These are phyloP conservation scores for Myrmophylax atrothorax DNA, from an alignment of 2,113 vertebrate species.

Conservation along the genomic window DNA sequence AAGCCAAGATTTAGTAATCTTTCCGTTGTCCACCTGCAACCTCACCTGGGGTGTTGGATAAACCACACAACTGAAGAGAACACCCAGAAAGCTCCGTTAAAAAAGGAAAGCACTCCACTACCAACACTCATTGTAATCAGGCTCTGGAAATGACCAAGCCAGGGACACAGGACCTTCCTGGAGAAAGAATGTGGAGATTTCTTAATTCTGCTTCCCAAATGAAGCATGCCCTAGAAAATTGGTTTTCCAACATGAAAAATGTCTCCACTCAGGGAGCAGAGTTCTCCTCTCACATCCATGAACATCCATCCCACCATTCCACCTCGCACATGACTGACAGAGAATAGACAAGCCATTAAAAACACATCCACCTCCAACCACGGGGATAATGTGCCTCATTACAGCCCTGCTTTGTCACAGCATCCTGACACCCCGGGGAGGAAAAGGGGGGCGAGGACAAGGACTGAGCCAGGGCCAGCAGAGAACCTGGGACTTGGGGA, in stretches of 20 bases:
- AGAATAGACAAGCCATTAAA: slow-evolving; percentile 72
- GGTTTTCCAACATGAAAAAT: neutral
- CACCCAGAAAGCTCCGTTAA: neutral
- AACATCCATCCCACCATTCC: slow-evolving; percentile 43
- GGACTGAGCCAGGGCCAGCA: neutral
- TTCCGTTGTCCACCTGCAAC: neutral
- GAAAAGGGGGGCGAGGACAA: slow-evolving; percentile 47
- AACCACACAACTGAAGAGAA: neutral
- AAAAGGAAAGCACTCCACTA: neutral
- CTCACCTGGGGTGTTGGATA: neutral
- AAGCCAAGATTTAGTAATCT: neutral
- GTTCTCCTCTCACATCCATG: neutral
- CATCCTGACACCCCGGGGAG: slow-evolving; percentile 67
- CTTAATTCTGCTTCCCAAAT: neutral
- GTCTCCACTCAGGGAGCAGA: neutral
- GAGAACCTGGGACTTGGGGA: slow-evolving; percentile 18
- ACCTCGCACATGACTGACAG: slow-evolving; percentile 68
- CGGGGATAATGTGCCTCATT: slow-evolving; percentile 73
- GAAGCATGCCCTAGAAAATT: neutral
- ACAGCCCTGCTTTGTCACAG: slow-evolving; percentile 66
- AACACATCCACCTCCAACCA: slow-evolving; percentile 77
- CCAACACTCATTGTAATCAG: neutral
- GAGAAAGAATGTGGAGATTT: neutral
- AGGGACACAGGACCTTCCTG: neutral
- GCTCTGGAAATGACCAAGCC: neutral